Percentiles rank a stretch among this genome's conserved stretches.
phyloP scores from a whole-genome alignment of 1,140 invertebrate genomes.

The Drosophila pachea region DNA sequence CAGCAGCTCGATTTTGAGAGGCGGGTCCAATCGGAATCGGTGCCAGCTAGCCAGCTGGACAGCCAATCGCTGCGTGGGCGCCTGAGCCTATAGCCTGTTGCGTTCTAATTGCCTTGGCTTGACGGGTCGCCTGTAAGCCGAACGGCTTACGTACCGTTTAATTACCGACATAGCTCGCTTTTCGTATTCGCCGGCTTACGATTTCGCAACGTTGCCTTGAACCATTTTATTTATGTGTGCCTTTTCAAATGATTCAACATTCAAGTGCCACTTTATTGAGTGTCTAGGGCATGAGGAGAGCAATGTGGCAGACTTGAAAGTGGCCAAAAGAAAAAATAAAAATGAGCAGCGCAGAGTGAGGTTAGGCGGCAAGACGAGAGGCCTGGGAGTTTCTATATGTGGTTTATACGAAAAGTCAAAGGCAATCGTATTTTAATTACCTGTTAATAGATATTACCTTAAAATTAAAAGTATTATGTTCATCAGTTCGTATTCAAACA shows the following conservation, averaged over 20 bases:
- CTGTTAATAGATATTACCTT: too few species aligned
- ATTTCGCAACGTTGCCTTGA: conserved; percentile 59
- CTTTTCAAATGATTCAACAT: conserved; percentile 23
- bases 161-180: conserved; percentile 37
- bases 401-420: too few species aligned
- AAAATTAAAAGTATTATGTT: too few species aligned
- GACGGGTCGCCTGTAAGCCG: conserved; percentile 39
- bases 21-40: conserved; percentile 36
- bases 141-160: conserved; percentile 38
- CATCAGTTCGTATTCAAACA: too few species aligned
- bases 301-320: not conserved
- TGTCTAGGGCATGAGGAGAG: not conserved
- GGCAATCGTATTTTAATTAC: too few species aligned
- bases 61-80: conserved; percentile 54
- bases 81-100: conserved; percentile 41
- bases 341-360: too few species aligned
- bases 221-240: conserved; percentile 48
- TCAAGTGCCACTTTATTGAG: conserved; percentile 3
- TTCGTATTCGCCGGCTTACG: conserved; percentile 31
- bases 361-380: too few species aligned
- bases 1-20: conserved; percentile 14
- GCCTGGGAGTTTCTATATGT: too few species aligned
- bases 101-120: conserved; percentile 65
- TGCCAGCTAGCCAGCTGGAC: not conserved
- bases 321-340: conserved; percentile 2